These are phyloP conservation scores for Pteropus alecto DNA, from an alignment of 2,113 vertebrate species.

Conservation along the genomic window DNA sequence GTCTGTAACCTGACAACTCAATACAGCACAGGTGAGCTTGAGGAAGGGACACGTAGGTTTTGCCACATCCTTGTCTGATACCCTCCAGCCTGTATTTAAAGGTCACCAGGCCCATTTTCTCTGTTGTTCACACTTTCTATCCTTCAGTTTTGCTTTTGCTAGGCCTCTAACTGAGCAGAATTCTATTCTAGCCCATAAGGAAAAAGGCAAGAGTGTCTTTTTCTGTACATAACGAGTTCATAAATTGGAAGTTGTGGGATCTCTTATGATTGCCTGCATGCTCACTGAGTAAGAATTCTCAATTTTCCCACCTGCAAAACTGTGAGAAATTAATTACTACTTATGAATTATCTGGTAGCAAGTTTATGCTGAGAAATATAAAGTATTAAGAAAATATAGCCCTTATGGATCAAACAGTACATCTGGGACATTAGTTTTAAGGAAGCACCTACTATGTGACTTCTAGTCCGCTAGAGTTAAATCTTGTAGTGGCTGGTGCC, in stretches of 20 bases:
- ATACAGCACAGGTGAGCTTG: accelerated
- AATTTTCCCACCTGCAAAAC: background rate
- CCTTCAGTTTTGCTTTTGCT: background rate
- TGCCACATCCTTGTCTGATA: background rate
- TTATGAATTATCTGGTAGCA: background rate
- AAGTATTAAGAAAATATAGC: background rate
- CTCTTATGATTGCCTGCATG: background rate
- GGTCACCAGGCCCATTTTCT: background rate
- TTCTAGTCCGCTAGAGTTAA: background rate
- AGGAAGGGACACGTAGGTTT: background rate
- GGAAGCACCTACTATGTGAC: background rate
- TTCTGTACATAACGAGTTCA: background rate
- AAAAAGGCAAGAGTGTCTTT: background rate
- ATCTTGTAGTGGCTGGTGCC: background rate
- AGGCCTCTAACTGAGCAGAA: background rate
- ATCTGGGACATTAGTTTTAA: background rate
- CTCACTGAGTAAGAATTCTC: background rate
- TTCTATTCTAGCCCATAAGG: background rate
- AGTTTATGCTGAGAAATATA: background rate
- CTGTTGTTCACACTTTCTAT: background rate
- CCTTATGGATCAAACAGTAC: background rate
- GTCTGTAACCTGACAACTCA: background rate
- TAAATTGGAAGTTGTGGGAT: background rate
- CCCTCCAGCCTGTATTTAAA: background rate
- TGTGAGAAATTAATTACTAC: background rate